Evolutionary conservation across 2,797 vertebrate species (phyloP), one percentile per base, ranked within the genome.

Genomic region (Salmo trutta): DNA sequence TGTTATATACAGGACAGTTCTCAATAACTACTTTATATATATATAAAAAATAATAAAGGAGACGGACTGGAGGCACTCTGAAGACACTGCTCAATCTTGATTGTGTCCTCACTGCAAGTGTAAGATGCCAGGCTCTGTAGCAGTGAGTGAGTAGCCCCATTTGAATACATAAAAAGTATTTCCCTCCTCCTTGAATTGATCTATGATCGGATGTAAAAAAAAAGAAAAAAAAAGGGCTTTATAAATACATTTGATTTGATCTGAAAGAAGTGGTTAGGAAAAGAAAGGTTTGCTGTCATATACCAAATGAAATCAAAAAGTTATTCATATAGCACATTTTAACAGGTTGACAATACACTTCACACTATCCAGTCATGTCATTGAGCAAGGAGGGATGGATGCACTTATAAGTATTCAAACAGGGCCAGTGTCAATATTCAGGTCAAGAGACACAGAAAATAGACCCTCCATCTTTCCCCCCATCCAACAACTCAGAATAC

Each of bases 1-100:
- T 95, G 95, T 95, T 96, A 96, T 95, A 94, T 96, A 96, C 96
- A 97, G 91, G 95, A 96, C 94, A 95, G 94, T 94, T 96, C 94
- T 95, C 94, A 94, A 94, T 93, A 94, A 92, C 93, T 95, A 94
- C 94, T 93, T 92, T 84, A 91, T 93, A 90, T 92, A 90, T 92
- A 85, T 90, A 91, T 89, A 80, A 78, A 84, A 83, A 85, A 77
- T 77, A 76, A 87, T 79, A 83, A 88, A 92, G 80, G 81, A 79
- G 92, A 93, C 88, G 84, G 81, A 88, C 76, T 87, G 89, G 96
- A 96, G 95, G 95, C 93, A 96, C 93, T 94, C 92, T 89, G 94
- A 95, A 86, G 94, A 96, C 92, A 93, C 94, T 93, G 93, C 93
- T 88, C 85, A 88, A 85, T 89, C 87, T 83, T 84, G 85, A 87